phyloP scores from a whole-genome alignment of 2,888 invertebrate genomes.

The Branchellion lobata region DNA sequence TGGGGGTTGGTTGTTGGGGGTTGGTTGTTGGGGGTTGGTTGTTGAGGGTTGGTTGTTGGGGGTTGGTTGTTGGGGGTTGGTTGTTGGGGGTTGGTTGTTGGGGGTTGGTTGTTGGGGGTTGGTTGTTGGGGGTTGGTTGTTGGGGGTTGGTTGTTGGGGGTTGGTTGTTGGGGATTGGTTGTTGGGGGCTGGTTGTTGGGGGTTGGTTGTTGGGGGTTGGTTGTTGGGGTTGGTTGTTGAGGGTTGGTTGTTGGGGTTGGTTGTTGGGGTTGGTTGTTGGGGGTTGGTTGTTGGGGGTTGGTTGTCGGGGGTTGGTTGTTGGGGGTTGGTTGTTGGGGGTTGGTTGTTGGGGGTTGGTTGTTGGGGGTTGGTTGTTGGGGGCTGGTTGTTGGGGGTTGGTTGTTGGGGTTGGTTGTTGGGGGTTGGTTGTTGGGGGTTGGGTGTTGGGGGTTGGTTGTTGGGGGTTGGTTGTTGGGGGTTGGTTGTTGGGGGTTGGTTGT shows the following conservation, averaged over 20 bases:
- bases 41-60: neutral
- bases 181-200: too few relatives aligned
- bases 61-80: neutral
- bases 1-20: neutral
- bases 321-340: neutral
- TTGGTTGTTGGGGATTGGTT: neutral
- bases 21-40: neutral
- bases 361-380: neutral
- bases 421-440: too few relatives aligned
- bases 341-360: neutral
- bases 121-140: neutral
- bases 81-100: neutral
- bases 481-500: neutral
- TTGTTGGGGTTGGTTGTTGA: neutral
- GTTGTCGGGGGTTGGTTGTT: neutral
- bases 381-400: neutral
- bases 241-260: neutral
- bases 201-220: too few relatives aligned
- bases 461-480: neutral
- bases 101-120: too few relatives aligned
- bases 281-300: neutral
- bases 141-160: neutral
- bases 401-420: too few relatives aligned
- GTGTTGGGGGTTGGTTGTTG: neutral
- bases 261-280: neutral